phyloP scores from a whole-genome alignment of 2,797 vertebrate species.

The Myiotriccus ornatus region DNA sequence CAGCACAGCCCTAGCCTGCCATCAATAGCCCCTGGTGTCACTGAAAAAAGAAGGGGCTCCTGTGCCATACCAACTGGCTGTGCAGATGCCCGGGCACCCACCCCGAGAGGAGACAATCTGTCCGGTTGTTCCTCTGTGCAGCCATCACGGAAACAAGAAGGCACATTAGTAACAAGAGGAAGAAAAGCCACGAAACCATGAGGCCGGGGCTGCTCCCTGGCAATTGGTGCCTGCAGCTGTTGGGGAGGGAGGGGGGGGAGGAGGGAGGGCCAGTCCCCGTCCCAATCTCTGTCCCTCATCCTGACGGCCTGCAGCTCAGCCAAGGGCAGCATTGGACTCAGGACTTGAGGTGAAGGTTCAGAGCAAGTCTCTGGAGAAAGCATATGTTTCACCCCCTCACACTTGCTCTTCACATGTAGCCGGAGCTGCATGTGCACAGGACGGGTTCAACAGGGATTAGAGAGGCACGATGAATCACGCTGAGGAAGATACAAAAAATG shows the following conservation, averaged over 20 bases:
- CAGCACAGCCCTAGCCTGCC: conserved; percentile 28
- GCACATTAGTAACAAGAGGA: conserved; percentile 26
- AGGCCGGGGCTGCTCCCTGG: conserved; percentile 10
- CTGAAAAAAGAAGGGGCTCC: conserved; percentile 16
- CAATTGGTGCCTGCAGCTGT: conserved; percentile 70
- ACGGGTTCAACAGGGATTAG: neutral
- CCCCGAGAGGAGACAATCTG: neutral
- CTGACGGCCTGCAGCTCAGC: neutral
- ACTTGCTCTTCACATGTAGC: neutral
- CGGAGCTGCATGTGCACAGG: neutral
- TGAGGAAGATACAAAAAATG: neutral
- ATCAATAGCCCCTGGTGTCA: conserved; percentile 53
- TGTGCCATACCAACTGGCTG: conserved; percentile 34
- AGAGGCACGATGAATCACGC: neutral
- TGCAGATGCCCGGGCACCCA: conserved; percentile 50
- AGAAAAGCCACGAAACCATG: conserved; percentile 57
- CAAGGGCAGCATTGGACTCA: neutral
- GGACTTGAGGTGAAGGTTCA: neutral
- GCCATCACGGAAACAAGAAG: conserved; percentile 55
- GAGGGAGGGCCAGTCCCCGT: neutral
- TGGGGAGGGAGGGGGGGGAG: neutral
- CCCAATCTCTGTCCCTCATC: neutral
- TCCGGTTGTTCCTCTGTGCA: conserved; percentile 15
- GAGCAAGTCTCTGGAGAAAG: neutral
- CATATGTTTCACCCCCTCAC: neutral